Evolutionary conservation across 2,888 invertebrate species (phyloP).

Genomic region (Eupelmus urozonus): DNA sequence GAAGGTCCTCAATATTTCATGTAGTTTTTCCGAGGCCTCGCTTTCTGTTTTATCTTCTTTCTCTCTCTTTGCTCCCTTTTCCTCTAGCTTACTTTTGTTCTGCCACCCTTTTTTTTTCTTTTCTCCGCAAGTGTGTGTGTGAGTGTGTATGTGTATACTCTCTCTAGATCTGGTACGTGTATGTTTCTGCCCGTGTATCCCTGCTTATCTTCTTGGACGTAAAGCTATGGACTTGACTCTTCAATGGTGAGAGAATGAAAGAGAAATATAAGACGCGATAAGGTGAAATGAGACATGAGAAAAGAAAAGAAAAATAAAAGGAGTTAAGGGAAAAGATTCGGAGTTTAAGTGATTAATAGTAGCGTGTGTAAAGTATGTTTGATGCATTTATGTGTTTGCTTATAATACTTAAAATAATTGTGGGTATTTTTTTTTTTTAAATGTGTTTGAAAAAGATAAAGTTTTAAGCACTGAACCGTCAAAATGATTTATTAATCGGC

Average conservation of each 20-base stretch:
- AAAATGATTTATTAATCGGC: no score
- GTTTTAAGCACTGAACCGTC: no score
- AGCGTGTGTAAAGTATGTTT: no score
- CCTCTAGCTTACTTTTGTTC: neutral
- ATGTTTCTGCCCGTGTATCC: slow-evolving; percentile 61
- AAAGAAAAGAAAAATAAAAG: neutral
- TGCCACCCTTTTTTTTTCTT: neutral
- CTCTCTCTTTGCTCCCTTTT: neutral
- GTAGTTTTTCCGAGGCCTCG: slow-evolving; percentile 64
- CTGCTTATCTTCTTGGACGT: slow-evolving; percentile 59
- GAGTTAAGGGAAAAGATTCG: neutral
- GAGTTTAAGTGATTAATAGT: no score
- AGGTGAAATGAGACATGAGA: neutral
- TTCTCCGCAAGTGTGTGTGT: no score
- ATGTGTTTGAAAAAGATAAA: no score
- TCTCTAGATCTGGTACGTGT: slow-evolving; percentile 64
- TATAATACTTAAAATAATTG: no score
- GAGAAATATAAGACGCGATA: neutral
- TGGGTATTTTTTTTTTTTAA: no score
- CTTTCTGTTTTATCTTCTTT: neutral
- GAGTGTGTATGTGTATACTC: no score
- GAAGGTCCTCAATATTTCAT: slow-evolving; percentile 71
- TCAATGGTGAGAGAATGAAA: slow-evolving; percentile 17
- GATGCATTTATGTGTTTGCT: no score
- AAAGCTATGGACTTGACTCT: slow-evolving; percentile 31